A percentile compares a stretch with the other conserved stretches of the same genome.
These are phyloP conservation scores for Machimus rusticus DNA, from an alignment of 2,888 invertebrate genomes.

Conservation along the genomic window DNA sequence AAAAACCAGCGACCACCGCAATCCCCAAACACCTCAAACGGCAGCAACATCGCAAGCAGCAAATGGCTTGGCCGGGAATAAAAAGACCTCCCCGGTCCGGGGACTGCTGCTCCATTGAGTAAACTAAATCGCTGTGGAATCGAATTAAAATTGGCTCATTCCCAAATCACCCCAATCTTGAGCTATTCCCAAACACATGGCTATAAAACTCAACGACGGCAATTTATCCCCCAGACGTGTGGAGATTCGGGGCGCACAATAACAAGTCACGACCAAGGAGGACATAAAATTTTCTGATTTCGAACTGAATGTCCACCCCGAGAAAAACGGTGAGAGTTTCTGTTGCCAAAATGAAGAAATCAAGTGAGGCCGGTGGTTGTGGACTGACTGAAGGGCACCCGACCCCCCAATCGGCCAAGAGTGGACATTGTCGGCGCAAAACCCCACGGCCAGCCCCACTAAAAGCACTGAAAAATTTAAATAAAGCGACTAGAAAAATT, in stretches of 20 bases:
- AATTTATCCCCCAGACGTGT: conserved; percentile 35
- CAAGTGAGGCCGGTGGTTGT: neutral
- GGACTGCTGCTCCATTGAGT: conserved; percentile 24
- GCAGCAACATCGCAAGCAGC: neutral
- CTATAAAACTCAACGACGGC: conserved; percentile 44
- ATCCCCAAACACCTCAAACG: neutral
- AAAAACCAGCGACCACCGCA: neutral
- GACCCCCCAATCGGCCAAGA: neutral
- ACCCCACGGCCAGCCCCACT: neutral
- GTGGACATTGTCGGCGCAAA: conserved; percentile 1
- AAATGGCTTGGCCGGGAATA: neutral
- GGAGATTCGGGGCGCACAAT: conserved; percentile 14
- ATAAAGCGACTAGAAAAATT: conserved; percentile 22
- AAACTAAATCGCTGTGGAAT: conserved; percentile 45
- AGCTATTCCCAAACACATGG: conserved; percentile 43
- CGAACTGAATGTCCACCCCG: conserved; percentile 38
- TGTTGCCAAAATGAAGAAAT: conserved; percentile 26
- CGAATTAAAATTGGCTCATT: conserved; percentile 48
- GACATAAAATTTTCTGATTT: conserved; percentile 44
- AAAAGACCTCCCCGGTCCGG: neutral
- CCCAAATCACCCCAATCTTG: conserved; percentile 44
- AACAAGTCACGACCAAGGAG: conserved; percentile 41
- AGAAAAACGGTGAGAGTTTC: conserved; percentile 21
- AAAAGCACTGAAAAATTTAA: conserved; percentile 18
- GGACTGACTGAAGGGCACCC: neutral